These are phyloP conservation scores for Rhabdophis nuchalis DNA, from an alignment of 2,797 vertebrate genomes.

Conservation along the genomic window DNA sequence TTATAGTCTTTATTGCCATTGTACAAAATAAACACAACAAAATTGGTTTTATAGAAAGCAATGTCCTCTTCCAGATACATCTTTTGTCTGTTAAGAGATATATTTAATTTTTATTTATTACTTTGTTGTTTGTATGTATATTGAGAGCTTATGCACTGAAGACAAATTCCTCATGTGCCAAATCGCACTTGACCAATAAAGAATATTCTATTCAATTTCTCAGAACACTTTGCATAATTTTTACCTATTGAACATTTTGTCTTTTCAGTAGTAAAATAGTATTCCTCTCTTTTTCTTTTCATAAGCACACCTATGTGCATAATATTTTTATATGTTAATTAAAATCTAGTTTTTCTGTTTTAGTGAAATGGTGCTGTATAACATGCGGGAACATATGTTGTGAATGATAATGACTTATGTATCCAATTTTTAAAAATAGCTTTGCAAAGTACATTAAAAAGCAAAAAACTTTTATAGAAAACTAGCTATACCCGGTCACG, in stretches of 20 bases:
- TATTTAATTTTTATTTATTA: conserved; percentile 20
- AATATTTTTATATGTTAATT: background rate
- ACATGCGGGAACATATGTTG: background rate
- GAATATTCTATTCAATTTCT: conserved; percentile 1
- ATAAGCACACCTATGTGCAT: background rate
- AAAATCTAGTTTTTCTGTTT: background rate
- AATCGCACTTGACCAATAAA: background rate
- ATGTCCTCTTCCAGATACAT: conserved; percentile 64
- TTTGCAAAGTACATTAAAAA: background rate
- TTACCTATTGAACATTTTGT: background rate
- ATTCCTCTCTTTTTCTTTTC: background rate
- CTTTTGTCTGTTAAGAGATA: conserved; percentile 27
- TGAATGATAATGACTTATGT: background rate
- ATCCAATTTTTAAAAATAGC: background rate
- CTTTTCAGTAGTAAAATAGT: fast-evolving
- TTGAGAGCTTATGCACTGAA: background rate
- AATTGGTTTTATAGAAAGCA: conserved; percentile 21
- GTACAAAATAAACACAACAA: too few relatives aligned
- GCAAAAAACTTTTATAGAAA: background rate
- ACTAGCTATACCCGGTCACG: too few relatives aligned
- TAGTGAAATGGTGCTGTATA: fast-evolving
- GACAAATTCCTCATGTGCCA: background rate
- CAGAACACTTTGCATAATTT: conserved; percentile 26
- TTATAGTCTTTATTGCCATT: background rate
- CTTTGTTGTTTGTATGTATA: background rate